Evolutionary conservation across 1,140 invertebrate species (phyloP).

Genomic region (Whitmania pigra): DNA sequence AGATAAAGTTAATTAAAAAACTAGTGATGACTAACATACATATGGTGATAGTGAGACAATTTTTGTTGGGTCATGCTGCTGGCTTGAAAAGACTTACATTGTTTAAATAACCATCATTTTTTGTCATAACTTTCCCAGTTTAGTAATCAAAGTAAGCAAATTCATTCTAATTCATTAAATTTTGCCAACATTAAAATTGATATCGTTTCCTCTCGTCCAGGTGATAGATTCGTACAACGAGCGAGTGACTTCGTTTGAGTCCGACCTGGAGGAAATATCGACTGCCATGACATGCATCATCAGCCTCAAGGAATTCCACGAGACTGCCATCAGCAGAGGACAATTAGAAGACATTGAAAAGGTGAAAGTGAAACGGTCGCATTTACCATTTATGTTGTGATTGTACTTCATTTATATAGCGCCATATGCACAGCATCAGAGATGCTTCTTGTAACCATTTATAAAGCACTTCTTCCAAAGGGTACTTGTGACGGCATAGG

Average conservation of each 20-base stretch:
- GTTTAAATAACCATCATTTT: not conserved
- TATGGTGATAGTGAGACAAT: too few species aligned
- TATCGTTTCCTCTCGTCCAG: not conserved
- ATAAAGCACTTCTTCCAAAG: too few species aligned
- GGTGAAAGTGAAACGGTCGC: not conserved
- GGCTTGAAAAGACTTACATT: too few species aligned
- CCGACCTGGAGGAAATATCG: constrained; percentile 23
- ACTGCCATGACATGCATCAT: constrained; percentile 26
- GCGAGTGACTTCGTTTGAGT: constrained; percentile 17
- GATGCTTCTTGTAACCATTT: too few species aligned
- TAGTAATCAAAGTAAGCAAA: not conserved
- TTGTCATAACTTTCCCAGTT: not conserved
- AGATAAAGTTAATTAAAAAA: too few species aligned
- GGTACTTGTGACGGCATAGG: too few species aligned
- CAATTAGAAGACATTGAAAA: constrained; percentile 19
- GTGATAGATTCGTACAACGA: constrained; percentile 26
- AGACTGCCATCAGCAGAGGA: constrained; percentile 17
- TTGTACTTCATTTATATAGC: too few species aligned
- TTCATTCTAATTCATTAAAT: not conserved
- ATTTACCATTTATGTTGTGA: too few species aligned
- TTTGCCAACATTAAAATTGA: not conserved
- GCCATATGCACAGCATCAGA: too few species aligned
- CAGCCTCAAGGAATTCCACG: constrained; percentile 25
- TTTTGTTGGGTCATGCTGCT: too few species aligned
- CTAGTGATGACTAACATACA: too few species aligned